Base-by-base conservation (phyloP, 2,113 vertebrate genomes). In the Neolamprologus sp. region DNA sequence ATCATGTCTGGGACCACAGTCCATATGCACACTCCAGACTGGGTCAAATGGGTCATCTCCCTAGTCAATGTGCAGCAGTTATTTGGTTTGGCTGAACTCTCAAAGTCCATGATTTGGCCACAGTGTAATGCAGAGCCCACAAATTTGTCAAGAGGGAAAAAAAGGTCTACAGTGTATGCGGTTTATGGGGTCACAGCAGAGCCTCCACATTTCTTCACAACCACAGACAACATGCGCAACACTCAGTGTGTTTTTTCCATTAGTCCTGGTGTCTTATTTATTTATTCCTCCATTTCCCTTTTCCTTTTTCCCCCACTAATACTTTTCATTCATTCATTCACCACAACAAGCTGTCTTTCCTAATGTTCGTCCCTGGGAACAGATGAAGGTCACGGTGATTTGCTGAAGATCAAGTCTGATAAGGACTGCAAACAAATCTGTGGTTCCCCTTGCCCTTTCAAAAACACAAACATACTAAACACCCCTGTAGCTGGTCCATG, bases 31-130 rank as follows among this genome's bases (percentile, higher is more conserved):
- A 33, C 63, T 89, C 78, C 57, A 88, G 91, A 91, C 90, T 51
- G 88, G 75, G 89, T 95, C 86, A 78, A 2, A 75, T 87, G 85
- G 95, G 93, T 94, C 84, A 80, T 82, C 90, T 92, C 81, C 80
- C 80, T 85, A 85, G 89, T 65, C 93, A 57, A 87, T 82, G 53
- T 57, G 51, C 51, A 81, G 90, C 47, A 53, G 81, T 85, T 93
- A 91, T 95, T 94, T 93, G 93, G 90, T 94, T 96, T 96, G 96
- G 96, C 94, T 95, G 88, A 89, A 94, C 85, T 95, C 90, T 93
- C 45, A 42, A 85, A 84, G 91, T 94, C 88, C 86, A 92, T 78
- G 90, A 89, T 88, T 94, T 93, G 91, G 88, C 89, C 89, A 80
- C 87, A 80, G 82, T 31, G 21, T 85, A 85, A 91, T 49, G 60